Conservation (phyloP, 1,140 invertebrate genomes). For the Caenorhabditis remanei region DNA sequence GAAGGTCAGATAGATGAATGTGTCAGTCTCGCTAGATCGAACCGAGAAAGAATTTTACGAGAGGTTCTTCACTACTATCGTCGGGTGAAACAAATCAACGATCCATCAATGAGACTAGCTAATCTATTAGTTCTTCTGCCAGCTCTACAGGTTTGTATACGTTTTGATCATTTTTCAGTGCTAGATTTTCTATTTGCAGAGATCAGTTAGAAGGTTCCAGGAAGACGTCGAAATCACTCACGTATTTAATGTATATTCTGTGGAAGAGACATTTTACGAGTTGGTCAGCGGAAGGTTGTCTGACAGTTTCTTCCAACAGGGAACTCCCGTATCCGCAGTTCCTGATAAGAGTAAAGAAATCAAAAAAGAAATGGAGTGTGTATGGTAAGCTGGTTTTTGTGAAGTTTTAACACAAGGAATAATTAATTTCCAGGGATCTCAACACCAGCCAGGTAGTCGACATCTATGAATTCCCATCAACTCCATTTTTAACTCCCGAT, state of each 20-base stretch:
- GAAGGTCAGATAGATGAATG: conserved; percentile 55
- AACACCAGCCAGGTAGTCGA: conserved; percentile 1
- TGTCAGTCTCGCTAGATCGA: conserved; percentile 20
- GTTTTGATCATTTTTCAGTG: not conserved
- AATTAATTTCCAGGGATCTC: conserved; percentile 6
- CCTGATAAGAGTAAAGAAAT: not conserved
- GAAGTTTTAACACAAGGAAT: no score
- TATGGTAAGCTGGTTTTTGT: conserved; percentile 10
- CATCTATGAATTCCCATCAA: not conserved
- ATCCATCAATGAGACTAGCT: conserved; percentile 44
- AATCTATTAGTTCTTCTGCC: conserved; percentile 53
- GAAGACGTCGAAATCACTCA: conserved; percentile 62
- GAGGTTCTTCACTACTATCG: conserved; percentile 58
- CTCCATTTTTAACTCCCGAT: not conserved
- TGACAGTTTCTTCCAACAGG: conserved; percentile 32
- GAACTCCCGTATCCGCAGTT: not conserved
- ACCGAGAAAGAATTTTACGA: conserved; percentile 23
- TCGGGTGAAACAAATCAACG: conserved; percentile 42
- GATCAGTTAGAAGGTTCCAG: conserved; percentile 58
- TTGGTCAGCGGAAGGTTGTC: conserved; percentile 57
- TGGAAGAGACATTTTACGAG: conserved; percentile 58
- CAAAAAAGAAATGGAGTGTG: conserved; percentile 9
- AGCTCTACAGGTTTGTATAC: conserved; percentile 21
- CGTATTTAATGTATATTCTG: conserved; percentile 56
- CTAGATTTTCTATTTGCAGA: not conserved